These are phyloP conservation scores for Tetanocera ferruginea DNA, from an alignment of 2,888 invertebrate species.

Conservation along the genomic window DNA sequence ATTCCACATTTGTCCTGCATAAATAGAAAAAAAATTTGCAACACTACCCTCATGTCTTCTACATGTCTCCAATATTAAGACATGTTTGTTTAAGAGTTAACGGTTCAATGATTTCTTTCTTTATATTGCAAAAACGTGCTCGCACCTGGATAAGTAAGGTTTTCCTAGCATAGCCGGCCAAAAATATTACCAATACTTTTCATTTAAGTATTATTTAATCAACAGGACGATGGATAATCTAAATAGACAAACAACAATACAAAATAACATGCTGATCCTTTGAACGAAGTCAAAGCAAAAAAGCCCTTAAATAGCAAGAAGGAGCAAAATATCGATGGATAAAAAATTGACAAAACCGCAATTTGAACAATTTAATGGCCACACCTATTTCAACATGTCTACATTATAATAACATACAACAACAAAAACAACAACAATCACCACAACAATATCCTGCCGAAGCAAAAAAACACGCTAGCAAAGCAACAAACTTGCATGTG, in stretches of 20 bases:
- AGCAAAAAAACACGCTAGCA: not conserved
- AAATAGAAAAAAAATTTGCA: too few species aligned
- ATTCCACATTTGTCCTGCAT: too few species aligned
- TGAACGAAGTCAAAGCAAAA: too few species aligned
- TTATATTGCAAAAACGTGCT: too few species aligned
- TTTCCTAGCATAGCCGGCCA: too few species aligned
- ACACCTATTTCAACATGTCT: conserved; percentile 15
- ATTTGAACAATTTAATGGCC: conserved; percentile 30
- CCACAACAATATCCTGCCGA: not conserved
- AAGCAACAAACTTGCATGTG: not conserved
- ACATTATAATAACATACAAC: not conserved
- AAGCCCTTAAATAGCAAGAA: not conserved
- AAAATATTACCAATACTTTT: too few species aligned
- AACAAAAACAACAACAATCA: not conserved
- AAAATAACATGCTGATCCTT: not conserved
- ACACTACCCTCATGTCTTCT: too few species aligned
- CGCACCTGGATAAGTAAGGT: too few species aligned
- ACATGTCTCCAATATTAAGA: too few species aligned
- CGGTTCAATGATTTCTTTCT: too few species aligned
- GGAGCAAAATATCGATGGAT: not conserved
- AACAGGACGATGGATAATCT: not conserved
- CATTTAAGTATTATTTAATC: not conserved
- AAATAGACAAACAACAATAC: not conserved
- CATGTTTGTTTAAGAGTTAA: not conserved
- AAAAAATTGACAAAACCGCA: conserved; percentile 31